These are phyloP conservation scores for Cyclopterus lumpus DNA, from an alignment of 2,797 vertebrate species.

Conservation along the genomic window DNA sequence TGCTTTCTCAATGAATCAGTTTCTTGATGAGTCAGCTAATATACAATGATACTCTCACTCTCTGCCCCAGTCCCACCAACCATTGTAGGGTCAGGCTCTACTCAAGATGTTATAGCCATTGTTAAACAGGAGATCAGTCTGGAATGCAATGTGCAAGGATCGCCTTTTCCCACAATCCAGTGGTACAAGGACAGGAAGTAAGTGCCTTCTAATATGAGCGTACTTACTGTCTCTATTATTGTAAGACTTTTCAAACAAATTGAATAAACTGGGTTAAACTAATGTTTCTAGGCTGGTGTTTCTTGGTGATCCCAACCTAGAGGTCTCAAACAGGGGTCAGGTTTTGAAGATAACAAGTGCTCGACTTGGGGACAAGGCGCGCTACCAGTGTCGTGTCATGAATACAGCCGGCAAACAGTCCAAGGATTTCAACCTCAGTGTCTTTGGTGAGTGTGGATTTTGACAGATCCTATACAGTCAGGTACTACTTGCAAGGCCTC, in stretches of 20 bases:
- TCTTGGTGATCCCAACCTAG: constrained; percentile 89
- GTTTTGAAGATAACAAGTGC: constrained; percentile 87
- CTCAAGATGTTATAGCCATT: constrained; percentile 84
- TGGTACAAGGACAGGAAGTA: constrained; percentile 98
- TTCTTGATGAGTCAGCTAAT: neutral
- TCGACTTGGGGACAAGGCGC: constrained; percentile 91
- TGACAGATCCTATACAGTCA: neutral
- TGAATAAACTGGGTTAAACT: neutral
- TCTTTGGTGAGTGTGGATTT: constrained; percentile 85
- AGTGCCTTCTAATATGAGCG: constrained; percentile 63
- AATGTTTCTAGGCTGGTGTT: constrained; percentile 86
- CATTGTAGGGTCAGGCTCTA: constrained; percentile 77
- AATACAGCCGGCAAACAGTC: constrained; percentile 92
- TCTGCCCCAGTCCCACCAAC: constrained; percentile 88
- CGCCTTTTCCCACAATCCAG: constrained; percentile 90
- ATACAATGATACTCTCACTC: neutral
- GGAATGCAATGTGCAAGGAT: constrained; percentile 91
- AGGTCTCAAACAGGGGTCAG: constrained; percentile 88
- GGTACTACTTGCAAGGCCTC: neutral
- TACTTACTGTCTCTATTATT: neutral
- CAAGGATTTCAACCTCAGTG: constrained; percentile 88
- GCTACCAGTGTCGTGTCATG: constrained; percentile 90
- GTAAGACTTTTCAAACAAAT: neutral
- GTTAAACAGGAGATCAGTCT: constrained; percentile 87
- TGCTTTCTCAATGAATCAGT: neutral